A percentile compares a stretch with the other conserved stretches of the same genome.
phyloP scores from a whole-genome alignment of 2,113 vertebrate genomes.

The Esox niger region DNA sequence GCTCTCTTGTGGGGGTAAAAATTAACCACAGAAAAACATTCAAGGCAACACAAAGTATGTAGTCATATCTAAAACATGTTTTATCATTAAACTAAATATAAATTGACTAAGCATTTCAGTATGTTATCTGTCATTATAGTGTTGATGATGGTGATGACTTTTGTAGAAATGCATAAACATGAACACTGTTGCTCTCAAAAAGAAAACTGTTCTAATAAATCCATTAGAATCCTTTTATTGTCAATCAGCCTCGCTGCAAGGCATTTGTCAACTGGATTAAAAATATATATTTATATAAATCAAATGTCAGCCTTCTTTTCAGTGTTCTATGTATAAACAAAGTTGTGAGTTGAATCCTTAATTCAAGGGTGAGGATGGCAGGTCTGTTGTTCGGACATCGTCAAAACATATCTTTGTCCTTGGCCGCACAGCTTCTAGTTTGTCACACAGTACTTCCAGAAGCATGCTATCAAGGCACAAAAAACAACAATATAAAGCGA shows the following conservation, averaged over 20 bases:
- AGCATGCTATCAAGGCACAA: constrained; percentile 56
- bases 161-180: background rate
- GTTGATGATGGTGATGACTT: background rate
- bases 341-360: constrained; percentile 24
- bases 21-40: background rate
- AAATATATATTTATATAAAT: constrained; percentile 67
- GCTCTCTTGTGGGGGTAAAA: constrained; percentile 20
- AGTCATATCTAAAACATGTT: background rate
- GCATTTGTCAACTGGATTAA: constrained; percentile 43
- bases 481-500: background rate
- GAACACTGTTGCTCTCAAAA: constrained; percentile 11
- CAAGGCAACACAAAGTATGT: background rate
- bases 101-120: background rate
- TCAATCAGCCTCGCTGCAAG: constrained; percentile 42
- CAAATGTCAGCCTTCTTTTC: constrained; percentile 13
- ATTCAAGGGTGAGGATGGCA: constrained; percentile 11
- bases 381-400: constrained; percentile 7
- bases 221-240: constrained; percentile 57
- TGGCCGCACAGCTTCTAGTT: constrained; percentile 53
- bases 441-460: constrained; percentile 85
- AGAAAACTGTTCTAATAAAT: constrained; percentile 6
- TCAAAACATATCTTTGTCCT: background rate
- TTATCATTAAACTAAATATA: no score
- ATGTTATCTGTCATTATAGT: no score
- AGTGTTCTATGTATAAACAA: constrained; percentile 28